Base-by-base conservation (phyloP, 1,140 invertebrate genomes). In the Brachionus calyciflorus region DNA sequence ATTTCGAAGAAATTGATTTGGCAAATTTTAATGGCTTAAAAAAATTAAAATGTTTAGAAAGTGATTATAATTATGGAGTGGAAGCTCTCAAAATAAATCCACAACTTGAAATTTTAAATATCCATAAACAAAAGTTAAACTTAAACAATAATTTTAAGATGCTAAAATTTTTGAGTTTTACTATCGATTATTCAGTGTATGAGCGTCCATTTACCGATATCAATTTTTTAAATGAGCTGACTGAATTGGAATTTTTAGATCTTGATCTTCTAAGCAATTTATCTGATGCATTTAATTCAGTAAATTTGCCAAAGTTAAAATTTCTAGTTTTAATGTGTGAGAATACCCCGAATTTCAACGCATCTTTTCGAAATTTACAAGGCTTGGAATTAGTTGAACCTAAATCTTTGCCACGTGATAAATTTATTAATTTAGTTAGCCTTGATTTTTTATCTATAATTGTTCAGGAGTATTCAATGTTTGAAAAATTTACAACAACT, bases 381-480 rank as follows among this genome's bases (percentile, higher is more conserved):
- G 51, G 51, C 9, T 55, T 55, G 51, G 51, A 55, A 55, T 55
- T 55, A 24, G 26, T 55, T 26, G 51, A 55, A 21, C 51, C 51
- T 12, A 55, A 26, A 26, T 55, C 12, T 55, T 26, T 55, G 12
- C 51, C 51, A 12, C 51, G 26, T 55, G 51, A 55, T 55, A 26
- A 21, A 2, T 55, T 55, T 26, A 14, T 24, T 24, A 55, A 55
- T 55, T 55, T 55, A 24, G 26, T 10, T 26, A 26, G 51, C 26
- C 51, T 55, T 55, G 51, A 55, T 55, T 55, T 24, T 55, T 55
- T 55, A 26, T 17, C 26, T 55, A 55, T 55, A 1, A 55, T 24
- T 26, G 3, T 24, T 1, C 51, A 17, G 12, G 19, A 55, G 1
- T 17, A 19, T 24, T 55, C 19, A 14, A 10, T 55, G 51, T 14